Percentiles rank a stretch among this genome's conserved stretches.
Evolutionary conservation across 2,113 vertebrate species (phyloP).

Genomic region (Stegostoma tigrinum): DNA sequence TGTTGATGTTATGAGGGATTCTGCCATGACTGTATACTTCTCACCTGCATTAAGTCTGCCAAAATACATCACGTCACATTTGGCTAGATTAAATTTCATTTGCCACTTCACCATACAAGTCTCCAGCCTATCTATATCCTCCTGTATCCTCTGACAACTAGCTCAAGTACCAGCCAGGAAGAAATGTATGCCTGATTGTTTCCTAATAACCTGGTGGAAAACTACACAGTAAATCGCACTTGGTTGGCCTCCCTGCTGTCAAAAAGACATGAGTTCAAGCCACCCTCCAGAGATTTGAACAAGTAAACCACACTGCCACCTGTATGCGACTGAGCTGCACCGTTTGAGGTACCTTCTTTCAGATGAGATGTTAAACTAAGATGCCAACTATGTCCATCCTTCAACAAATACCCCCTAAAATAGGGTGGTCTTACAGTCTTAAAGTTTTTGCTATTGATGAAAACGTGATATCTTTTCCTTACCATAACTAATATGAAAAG

Average conservation of each 20-base stretch:
- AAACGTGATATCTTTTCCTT: not conserved
- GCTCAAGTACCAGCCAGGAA: not conserved
- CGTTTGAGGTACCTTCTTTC: not conserved
- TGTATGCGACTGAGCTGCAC: not conserved
- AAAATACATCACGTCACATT: too few relatives aligned
- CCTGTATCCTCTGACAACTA: not conserved
- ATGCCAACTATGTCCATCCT: not conserved
- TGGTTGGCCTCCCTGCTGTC: not conserved
- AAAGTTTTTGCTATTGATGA: too few relatives aligned
- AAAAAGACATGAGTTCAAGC: not conserved
- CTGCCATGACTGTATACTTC: too few relatives aligned
- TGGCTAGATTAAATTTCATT: too few relatives aligned
- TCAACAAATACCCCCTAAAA: not conserved
- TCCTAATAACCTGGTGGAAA: not conserved
- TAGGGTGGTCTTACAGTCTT: not conserved
- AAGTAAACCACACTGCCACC: not conserved
- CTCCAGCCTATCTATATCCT: too few relatives aligned
- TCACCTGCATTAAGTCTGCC: too few relatives aligned
- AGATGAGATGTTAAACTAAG: not conserved
- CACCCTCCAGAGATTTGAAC: not conserved
- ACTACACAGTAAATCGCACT: not conserved
- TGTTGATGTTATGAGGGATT: too few relatives aligned
- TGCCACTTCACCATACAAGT: too few relatives aligned
- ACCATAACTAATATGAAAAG: not conserved
- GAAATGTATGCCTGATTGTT: not conserved